Conservation (phyloP, 2,113 vertebrate genomes). For the Aplodontia rufa region DNA sequence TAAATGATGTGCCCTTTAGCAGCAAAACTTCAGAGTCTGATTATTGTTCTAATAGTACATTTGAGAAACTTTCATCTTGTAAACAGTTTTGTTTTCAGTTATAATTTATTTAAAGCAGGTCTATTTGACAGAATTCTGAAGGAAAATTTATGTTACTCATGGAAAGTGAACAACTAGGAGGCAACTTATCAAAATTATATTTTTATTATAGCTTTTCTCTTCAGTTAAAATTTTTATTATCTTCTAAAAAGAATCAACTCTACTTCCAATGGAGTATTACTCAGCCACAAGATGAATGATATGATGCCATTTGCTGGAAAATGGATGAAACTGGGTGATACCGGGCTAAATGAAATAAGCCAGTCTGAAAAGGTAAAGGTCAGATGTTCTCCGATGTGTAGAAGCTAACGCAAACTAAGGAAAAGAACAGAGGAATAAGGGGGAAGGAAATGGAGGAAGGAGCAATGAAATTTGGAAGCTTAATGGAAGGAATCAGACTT, state of each 20-base stretch:
- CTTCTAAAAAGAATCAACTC: background rate
- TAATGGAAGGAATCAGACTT: too few relatives aligned
- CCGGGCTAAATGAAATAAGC: too few relatives aligned
- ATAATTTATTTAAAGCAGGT: constrained; percentile 8
- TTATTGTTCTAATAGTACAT: background rate
- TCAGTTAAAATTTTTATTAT: background rate
- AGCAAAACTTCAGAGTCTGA: background rate
- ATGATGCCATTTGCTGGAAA: too few relatives aligned
- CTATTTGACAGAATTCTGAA: constrained; percentile 43
- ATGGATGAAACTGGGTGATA: too few relatives aligned
- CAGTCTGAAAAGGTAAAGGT: too few relatives aligned
- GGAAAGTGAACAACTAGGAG: background rate
- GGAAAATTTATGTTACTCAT: constrained; percentile 20
- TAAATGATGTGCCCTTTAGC: background rate
- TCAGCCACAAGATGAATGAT: too few relatives aligned
- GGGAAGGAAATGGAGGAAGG: too few relatives aligned
- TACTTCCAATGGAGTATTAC: too few relatives aligned
- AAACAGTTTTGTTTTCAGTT: constrained; percentile 33
- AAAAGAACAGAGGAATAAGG: too few relatives aligned
- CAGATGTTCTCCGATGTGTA: too few relatives aligned
- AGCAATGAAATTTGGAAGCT: too few relatives aligned
- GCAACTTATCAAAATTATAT: background rate
- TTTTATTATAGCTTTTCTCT: background rate
- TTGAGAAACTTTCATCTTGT: constrained; percentile 22
- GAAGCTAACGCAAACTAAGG: too few relatives aligned